These are phyloP conservation scores for Strigamia transsilvanica DNA, from an alignment of 2,888 invertebrate genomes.

Conservation along the genomic window DNA sequence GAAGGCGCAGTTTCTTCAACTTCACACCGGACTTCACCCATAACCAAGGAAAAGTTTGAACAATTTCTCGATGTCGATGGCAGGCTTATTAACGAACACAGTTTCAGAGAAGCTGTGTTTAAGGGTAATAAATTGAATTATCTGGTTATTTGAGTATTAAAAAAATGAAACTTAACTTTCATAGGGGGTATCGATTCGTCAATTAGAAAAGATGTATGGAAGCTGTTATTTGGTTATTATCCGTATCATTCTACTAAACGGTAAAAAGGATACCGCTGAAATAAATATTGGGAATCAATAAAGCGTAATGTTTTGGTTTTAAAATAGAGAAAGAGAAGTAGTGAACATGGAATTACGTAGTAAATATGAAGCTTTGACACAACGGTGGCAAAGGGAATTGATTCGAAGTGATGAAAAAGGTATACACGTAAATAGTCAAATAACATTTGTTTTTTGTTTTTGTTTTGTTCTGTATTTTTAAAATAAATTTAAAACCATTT, in stretches of 20 bases:
- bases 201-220: conserved; percentile 49
- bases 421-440: background rate
- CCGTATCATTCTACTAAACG: conserved; percentile 1
- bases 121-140: conserved; percentile 23
- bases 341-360: conserved; percentile 13
- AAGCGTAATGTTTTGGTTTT: background rate
- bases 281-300: no score
- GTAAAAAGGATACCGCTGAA: conserved; percentile 8
- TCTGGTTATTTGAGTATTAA: background rate
- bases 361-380: conserved; percentile 34
- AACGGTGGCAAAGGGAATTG: conserved; percentile 12
- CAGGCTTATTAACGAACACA: conserved; percentile 14
- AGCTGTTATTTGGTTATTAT: conserved; percentile 50
- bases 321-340: conserved; percentile 26
- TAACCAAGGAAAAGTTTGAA: conserved; percentile 17
- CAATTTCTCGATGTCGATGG: conserved; percentile 38
- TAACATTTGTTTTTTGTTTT: background rate
- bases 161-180: background rate
- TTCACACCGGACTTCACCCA: background rate
- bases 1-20: background rate
- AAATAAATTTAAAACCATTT: background rate
- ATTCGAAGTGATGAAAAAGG: background rate
- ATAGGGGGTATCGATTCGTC: conserved; percentile 8
- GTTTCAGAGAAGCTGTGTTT: conserved; percentile 25
- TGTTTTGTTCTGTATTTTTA: background rate